Base-by-base conservation (phyloP, 2,888 invertebrate genomes). In the Cartodere bifasciata region DNA sequence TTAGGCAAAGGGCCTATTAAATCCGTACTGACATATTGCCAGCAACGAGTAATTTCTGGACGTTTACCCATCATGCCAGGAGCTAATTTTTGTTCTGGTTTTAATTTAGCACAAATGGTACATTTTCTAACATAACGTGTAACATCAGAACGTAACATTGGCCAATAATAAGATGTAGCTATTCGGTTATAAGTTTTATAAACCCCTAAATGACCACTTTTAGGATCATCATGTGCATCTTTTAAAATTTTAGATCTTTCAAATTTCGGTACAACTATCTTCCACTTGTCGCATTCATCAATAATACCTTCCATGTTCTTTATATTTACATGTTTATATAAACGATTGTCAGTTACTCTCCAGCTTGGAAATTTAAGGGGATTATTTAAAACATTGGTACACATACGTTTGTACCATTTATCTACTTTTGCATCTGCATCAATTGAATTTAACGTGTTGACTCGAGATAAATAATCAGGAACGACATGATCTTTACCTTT, bases 161-260 rank as follows among this genome's bases (percentile, higher is more conserved):
- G 36, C 33, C 36, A 36, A 21, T 29, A 28, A 17, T 26, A n/a
- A n/a, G n/a, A n/a, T n/a, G n/a, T n/a, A n/a, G n/a, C n/a, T n/a
- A 25, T 9, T 1, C 48, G 32, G 28, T 32, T 38, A 16, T 44
- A 42, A 0, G 47, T 48, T 35, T 47, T 35, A 20, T 35, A 23
- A 4, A 37, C 40, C 2, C 45, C 35, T 0, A 42, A 27, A 36
- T 46, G 44, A 7, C 34, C 44, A 2, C 40, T 29, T 3, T 36
- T 40, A 5, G 33, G 39, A 4, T 29, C 36, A 27, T 29, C 27
- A 16, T 34, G 29, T 16, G 4, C 13, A 12, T 24, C 22, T 24
- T 16, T 11, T n/a, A 30, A 4, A 12, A 30, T 12, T 9, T 23
- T 10, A 29, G 4, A 3, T 22, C 20, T 29, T 22, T 21, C 20